Percentiles rank a stretch among this genome's conserved stretches.
Conservation (phyloP, 2,888 invertebrate genomes). For the Kuschelorhynchus macadamiae region DNA sequence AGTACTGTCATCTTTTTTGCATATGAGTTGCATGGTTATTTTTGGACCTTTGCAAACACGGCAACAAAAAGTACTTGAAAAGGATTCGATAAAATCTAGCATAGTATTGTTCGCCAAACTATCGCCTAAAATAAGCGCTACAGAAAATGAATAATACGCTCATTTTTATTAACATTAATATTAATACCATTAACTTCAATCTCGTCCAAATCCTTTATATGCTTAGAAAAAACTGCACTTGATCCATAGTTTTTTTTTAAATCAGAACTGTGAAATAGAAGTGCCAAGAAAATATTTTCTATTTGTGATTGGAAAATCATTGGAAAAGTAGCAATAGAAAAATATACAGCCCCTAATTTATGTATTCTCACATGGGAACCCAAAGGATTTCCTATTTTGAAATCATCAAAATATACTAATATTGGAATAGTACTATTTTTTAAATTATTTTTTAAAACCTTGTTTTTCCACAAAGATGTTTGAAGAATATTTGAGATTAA, state of each 20-base stretch:
- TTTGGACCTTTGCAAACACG: too few species aligned
- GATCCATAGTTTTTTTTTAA: slow-evolving; percentile 41
- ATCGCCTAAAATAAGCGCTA: slow-evolving; percentile 9
- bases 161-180: slow-evolving; percentile 1
- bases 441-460: slow-evolving; percentile 1
- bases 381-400: too few species aligned
- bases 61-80: slow-evolving; percentile 10
- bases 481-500: slow-evolving; percentile 5
- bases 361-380: slow-evolving; percentile 46
- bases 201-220: slow-evolving; percentile 41
- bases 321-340: slow-evolving; percentile 35
- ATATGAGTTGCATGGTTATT: too few species aligned
- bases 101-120: slow-evolving; percentile 3
- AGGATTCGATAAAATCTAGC: neutral
- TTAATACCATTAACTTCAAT: slow-evolving; percentile 43
- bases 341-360: slow-evolving; percentile 45
- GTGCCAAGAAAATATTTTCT: slow-evolving; percentile 41
- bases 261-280: slow-evolving; percentile 36
- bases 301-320: slow-evolving; percentile 31
- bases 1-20: too few species aligned
- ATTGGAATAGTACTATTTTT: slow-evolving; percentile 26
- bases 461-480: slow-evolving; percentile 3
- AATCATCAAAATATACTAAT: too few species aligned
- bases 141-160: slow-evolving; percentile 1
- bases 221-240: slow-evolving; percentile 37